Conservation (phyloP, 1,140 invertebrate genomes). For the Saccostrea echinata region DNA sequence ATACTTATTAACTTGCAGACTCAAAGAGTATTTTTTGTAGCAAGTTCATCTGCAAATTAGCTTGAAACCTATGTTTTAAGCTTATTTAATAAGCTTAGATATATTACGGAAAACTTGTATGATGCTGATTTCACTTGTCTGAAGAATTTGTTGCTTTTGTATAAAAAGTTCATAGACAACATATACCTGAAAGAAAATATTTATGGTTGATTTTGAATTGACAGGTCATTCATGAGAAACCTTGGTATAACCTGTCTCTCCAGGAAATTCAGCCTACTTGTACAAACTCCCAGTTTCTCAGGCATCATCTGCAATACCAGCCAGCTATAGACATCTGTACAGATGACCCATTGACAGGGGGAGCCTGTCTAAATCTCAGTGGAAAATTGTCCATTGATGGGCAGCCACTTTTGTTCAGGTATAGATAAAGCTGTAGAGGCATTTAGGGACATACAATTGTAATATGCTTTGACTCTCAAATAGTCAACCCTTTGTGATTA, state of each 20-base stretch:
- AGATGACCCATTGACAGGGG: constrained; percentile 61
- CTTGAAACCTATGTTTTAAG: no score
- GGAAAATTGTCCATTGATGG: constrained; percentile 43
- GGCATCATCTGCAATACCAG: not conserved
- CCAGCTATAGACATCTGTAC: constrained; percentile 52
- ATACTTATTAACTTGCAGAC: no score
- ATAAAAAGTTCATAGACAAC: no score
- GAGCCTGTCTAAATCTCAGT: constrained; percentile 58
- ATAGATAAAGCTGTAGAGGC: not conserved
- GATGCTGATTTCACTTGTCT: not conserved
- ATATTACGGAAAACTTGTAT: not conserved
- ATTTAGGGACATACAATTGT: not conserved
- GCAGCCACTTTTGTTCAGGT: constrained; percentile 50
- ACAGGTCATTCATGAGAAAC: constrained; percentile 64
- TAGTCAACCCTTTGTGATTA: no score
- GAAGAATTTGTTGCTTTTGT: not conserved
- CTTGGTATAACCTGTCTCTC: constrained; percentile 82
- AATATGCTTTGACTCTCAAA: no score
- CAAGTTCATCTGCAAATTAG: no score
- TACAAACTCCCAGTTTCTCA: constrained; percentile 46
- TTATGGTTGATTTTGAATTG: constrained; percentile 38
- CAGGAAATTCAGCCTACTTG: constrained; percentile 82
- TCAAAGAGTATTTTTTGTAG: no score
- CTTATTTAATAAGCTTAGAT: no score
- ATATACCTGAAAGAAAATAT: not conserved